These are phyloP conservation scores for Pyrrhosoma nymphula DNA, from an alignment of 2,888 invertebrate species.

Conservation along the genomic window DNA sequence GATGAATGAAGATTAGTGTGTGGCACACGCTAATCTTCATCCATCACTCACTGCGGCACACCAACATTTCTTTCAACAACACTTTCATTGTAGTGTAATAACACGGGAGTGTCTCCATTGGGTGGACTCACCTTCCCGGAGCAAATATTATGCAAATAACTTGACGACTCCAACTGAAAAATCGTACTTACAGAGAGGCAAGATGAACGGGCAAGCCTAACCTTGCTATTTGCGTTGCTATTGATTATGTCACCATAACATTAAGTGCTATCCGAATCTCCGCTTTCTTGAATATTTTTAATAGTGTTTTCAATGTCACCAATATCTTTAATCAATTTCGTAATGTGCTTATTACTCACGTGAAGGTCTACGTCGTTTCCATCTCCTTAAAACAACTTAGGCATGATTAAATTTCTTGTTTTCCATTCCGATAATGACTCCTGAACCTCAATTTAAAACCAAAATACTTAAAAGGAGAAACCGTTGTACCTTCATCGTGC, in stretches of 20 bases:
- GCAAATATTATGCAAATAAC: too few species aligned
- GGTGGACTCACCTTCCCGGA: too few species aligned
- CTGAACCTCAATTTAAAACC: slow-evolving; percentile 29
- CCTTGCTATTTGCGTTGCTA: neutral
- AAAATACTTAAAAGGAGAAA: too few species aligned
- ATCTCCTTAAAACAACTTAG: neutral
- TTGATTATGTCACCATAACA: neutral
- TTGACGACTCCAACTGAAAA: neutral
- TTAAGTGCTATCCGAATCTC: neutral
- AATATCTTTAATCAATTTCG: slow-evolving; percentile 3
- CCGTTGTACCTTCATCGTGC: too few species aligned
- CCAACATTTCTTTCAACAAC: too few species aligned
- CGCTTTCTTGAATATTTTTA: too few species aligned
- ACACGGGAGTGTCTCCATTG: neutral
- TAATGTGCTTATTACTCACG: neutral
- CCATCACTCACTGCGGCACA: too few species aligned
- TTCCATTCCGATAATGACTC: slow-evolving; percentile 17
- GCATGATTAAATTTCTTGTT: neutral
- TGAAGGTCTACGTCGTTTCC: neutral
- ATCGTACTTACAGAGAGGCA: neutral
- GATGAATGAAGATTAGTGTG: too few species aligned
- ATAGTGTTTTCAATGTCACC: neutral
- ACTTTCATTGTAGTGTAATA: neutral
- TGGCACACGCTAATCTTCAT: too few species aligned
- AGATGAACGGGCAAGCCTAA: neutral